phyloP scores from a whole-genome alignment of 2,113 vertebrate genomes.

The Alouatta palliata region DNA sequence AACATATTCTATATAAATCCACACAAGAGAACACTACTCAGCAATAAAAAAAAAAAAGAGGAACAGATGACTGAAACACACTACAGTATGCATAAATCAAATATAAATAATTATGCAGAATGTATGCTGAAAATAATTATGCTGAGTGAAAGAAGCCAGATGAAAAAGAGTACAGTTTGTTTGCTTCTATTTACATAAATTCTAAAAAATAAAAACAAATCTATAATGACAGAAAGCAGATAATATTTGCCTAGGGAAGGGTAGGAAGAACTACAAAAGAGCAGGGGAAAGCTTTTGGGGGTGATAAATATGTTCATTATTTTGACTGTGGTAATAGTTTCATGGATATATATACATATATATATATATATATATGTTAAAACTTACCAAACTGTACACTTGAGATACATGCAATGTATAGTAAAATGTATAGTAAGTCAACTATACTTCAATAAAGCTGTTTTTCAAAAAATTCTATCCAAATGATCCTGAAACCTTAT shows the following conservation, averaged over 20 bases:
- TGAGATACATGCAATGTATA: not conserved
- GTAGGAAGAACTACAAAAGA: not conserved
- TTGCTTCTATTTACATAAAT: not conserved
- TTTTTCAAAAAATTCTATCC: not conserved
- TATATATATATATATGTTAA: not conserved
- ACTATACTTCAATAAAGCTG: not conserved
- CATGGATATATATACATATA: not conserved
- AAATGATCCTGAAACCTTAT: not conserved
- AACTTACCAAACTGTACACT: not conserved
- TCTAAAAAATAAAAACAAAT: not conserved
- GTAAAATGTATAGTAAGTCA: not conserved
- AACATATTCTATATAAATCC: not conserved
- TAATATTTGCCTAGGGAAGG: not conserved
- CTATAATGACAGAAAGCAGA: not conserved
- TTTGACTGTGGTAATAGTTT: not conserved
- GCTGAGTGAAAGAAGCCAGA: not conserved
- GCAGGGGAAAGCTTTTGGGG: not conserved
- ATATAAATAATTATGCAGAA: constrained; percentile 15
- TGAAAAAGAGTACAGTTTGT: not conserved
- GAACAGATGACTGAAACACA: not conserved
- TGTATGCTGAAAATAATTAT: constrained; percentile 7
- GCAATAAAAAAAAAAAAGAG: constrained; percentile 15
- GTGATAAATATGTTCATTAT: not conserved
- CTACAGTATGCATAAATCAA: not conserved
- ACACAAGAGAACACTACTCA: not conserved